Evolutionary conservation across 2,888 invertebrate genomes (phyloP).

Genomic region (Pseudococcus jackbeardsleyi): DNA sequence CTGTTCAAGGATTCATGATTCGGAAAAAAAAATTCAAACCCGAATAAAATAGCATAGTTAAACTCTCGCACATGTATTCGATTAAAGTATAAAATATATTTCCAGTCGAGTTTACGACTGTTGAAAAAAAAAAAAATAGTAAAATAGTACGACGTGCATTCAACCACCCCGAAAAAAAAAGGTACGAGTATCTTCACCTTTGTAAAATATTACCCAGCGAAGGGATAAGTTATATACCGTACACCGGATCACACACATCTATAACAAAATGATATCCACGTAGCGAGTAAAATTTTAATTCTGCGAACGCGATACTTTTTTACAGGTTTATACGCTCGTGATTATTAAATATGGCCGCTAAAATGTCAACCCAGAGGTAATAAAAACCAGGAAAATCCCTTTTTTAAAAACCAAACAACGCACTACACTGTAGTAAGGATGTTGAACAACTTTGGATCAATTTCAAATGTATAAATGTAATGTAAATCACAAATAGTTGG

Average conservation of each 20-base stretch:
- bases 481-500: conserved; percentile 63
- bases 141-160: background rate
- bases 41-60: background rate
- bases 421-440: conserved; percentile 58
- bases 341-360: conserved; percentile 31
- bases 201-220: conserved; percentile 16
- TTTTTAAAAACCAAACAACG: conserved; percentile 49
- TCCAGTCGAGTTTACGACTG: background rate
- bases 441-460: conserved; percentile 62
- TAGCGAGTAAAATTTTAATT: conserved; percentile 17
- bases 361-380: conserved; percentile 39
- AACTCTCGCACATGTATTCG: conserved; percentile 1
- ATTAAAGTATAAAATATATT: conserved; percentile 3
- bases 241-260: conserved; percentile 3
- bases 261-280: conserved; percentile 3
- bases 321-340: conserved; percentile 21
- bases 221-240: background rate
- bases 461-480: conserved; percentile 63
- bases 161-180: background rate
- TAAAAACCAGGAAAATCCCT: conserved; percentile 45
- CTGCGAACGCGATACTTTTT: background rate
- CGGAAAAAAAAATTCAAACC: background rate
- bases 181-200: conserved; percentile 15
- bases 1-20: conserved; percentile 13
- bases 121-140: background rate